Conservation (phyloP, 2,113 vertebrate genomes). For the Nerophis lumbriciformis region DNA sequence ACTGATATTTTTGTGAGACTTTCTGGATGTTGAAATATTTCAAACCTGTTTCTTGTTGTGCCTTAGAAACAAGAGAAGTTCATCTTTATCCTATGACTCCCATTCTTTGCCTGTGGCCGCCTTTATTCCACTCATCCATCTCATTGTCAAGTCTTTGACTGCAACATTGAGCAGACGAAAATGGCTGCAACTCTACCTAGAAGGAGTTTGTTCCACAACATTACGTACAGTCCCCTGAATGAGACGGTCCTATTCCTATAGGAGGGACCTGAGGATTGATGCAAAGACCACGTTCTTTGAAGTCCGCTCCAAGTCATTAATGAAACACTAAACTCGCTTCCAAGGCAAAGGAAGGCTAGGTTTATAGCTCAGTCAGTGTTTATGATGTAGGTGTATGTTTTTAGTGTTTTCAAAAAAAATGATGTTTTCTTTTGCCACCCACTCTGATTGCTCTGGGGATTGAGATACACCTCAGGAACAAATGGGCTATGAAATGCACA, state of each 20-base stretch:
- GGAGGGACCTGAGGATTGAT: slow-evolving; percentile 16
- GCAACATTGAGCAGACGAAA: slow-evolving; percentile 63
- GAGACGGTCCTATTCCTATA: slow-evolving; percentile 22
- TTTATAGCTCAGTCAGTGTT: slow-evolving; percentile 3
- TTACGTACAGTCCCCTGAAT: slow-evolving; percentile 61
- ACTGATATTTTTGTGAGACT: slow-evolving; percentile 7
- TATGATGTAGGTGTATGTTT: slow-evolving; percentile 12
- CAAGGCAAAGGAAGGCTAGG: neutral
- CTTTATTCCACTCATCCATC: slow-evolving; percentile 64
- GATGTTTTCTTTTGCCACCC: slow-evolving; percentile 10
- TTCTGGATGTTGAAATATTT: slow-evolving; percentile 1
- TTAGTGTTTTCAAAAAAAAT: slow-evolving; percentile 9
- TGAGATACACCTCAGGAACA: slow-evolving; percentile 31
- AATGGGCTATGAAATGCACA: slow-evolving; percentile 48
- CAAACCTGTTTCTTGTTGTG: neutral
- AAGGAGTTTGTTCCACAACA: slow-evolving; percentile 69
- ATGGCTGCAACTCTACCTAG: slow-evolving; percentile 42
- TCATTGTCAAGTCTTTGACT: slow-evolving; percentile 45
- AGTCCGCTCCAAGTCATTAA: neutral
- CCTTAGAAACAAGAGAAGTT: slow-evolving; percentile 23
- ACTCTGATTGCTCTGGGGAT: slow-evolving; percentile 22
- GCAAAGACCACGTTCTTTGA: neutral
- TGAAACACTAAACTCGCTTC: neutral
- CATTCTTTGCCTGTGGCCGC: slow-evolving; percentile 46
- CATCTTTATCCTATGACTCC: slow-evolving; percentile 32